phyloP scores from a whole-genome alignment of 2,888 invertebrate species.

The Drosophila sordidapex region DNA sequence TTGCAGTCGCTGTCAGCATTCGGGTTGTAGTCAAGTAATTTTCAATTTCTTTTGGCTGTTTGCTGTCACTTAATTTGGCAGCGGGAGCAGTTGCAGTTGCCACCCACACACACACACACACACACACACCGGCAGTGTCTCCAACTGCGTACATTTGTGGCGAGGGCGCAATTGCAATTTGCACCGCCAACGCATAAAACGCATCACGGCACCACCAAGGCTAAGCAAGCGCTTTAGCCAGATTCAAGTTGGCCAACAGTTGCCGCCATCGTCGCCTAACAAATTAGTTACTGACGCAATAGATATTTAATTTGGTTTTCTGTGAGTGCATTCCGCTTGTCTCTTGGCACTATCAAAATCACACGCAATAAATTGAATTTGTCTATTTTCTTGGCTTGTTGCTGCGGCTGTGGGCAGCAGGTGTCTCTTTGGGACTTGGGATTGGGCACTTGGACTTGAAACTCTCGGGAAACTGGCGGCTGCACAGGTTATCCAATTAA shows the following conservation, averaged over 20 bases:
- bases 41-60: slow-evolving; percentile 63
- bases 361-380: slow-evolving; percentile 78
- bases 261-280: slow-evolving; percentile 40
- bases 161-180: slow-evolving; percentile 69
- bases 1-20: slow-evolving; percentile 5
- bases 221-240: neutral
- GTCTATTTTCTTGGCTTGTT: slow-evolving; percentile 9
- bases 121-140: slow-evolving; percentile 28
- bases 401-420: slow-evolving; percentile 25
- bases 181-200: slow-evolving; percentile 58
- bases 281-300: slow-evolving; percentile 80
- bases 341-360: slow-evolving; percentile 74
- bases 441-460: slow-evolving; percentile 10
- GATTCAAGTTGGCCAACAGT: slow-evolving; percentile 27
- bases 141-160: slow-evolving; percentile 33
- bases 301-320: slow-evolving; percentile 37
- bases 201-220: slow-evolving; percentile 5
- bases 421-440: slow-evolving; percentile 6
- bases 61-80: slow-evolving; percentile 76
- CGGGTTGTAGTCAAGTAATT: slow-evolving; percentile 41
- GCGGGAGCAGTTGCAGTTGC: slow-evolving; percentile 66
- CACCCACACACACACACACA: slow-evolving; percentile 57
- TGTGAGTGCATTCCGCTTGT: slow-evolving; percentile 50
- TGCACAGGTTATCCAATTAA: slow-evolving; percentile 68
- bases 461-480: slow-evolving; percentile 10